Evolutionary conservation across 2,113 vertebrate species (phyloP), one percentile per base, ranked within the genome.

Genomic region (Chlamydotis undulata): DNA sequence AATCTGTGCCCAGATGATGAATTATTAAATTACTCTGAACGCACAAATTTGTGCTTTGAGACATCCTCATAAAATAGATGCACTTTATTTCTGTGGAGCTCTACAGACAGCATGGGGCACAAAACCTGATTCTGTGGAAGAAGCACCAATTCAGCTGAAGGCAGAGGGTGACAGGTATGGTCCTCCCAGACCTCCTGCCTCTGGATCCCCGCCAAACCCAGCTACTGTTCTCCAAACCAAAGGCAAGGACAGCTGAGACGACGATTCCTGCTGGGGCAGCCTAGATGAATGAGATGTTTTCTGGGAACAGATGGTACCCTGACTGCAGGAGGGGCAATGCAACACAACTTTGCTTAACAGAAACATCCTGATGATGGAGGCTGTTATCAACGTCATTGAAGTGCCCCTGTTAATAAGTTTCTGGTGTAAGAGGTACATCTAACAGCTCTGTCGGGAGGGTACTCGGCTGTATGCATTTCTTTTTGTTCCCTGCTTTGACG

Each of bases 231-330:
- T 95, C 94, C 76, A 93, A 93, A 92, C 61, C 57, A 96, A 96
- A 90, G 15, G 37, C 71, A 35, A 4, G 16, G 73, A 41, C 96
- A 97, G 97, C 95, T 96, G 95, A 97, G 83, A 71, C 75, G 83
- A 47, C 14, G 5, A 87, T 69, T 95, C 93, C 92, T 94, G 17
- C 63, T 83, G 52, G 93, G 21, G 25, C 80, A 69, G 56, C 67
- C 13, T 68, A 95, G 94, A 97, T 94, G 93, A 96, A 97, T 86
- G 79, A 96, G 96, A 74, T 25, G 31, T 88, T 96, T 94, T 94
- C 94, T 90, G 75, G 92, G 94, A 98, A 94, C 97, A 98, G 97
- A 98, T 97, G 97, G 97, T 91, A 70, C 93, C 83, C 87, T 56
- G 91, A 82, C 96, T 81, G 94, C 97, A 87, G 83, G 70, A 85